phyloP scores from a whole-genome alignment of 2,113 vertebrate species.

The Vidua macroura region DNA sequence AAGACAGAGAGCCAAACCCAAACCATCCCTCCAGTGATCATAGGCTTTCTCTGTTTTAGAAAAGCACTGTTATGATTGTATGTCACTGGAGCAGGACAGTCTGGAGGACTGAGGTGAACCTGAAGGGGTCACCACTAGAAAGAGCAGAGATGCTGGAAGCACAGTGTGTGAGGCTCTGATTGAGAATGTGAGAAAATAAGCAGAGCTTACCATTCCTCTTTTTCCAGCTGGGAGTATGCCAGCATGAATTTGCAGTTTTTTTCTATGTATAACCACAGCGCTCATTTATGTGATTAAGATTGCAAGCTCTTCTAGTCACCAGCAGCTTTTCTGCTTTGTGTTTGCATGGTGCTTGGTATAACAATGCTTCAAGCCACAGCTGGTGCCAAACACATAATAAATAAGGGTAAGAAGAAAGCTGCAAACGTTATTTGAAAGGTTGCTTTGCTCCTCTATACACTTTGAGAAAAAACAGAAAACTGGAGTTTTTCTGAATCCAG shows the following conservation, averaged over 20 bases:
- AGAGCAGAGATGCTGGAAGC: neutral
- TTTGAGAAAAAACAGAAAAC: neutral
- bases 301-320: neutral
- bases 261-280: neutral
- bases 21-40: neutral
- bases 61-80: neutral
- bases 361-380: neutral
- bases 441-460: neutral
- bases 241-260: neutral
- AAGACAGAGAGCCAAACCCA: neutral
- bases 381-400: slow-evolving; percentile 6
- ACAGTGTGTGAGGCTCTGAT: neutral
- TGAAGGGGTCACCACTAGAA: neutral
- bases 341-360: neutral
- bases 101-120: neutral
- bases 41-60: neutral
- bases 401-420: neutral
- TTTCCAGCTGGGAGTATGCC: neutral
- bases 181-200: neutral
- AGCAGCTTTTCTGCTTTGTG: neutral
- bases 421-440: neutral
- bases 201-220: neutral
- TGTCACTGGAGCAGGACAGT: neutral
- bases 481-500: neutral
- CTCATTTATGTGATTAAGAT: neutral